Conservation (phyloP, 2,113 vertebrate species). For the Ardeotis arabs region DNA sequence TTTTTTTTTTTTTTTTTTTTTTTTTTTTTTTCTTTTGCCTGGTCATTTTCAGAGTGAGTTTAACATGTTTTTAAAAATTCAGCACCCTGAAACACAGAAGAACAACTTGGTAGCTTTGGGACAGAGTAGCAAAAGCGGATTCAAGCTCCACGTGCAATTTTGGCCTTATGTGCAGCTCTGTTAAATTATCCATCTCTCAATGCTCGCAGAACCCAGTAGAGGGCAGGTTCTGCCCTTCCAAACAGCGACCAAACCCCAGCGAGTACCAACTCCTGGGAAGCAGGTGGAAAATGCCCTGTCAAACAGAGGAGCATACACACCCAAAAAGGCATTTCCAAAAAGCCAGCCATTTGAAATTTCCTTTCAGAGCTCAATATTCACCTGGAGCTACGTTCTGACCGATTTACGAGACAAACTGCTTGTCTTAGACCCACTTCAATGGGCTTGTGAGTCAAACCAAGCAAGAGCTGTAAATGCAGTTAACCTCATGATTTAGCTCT, state of each 20-base stretch:
- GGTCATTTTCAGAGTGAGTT: not conserved
- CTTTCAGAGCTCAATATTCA: not conserved
- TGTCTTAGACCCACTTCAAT: not conserved
- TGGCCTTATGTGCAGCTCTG: accelerated
- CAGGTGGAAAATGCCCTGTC: not conserved
- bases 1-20: too few species aligned
- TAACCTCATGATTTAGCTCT: not conserved
- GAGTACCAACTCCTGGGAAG: not conserved
- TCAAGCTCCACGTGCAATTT: not conserved
- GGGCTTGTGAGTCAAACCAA: not conserved
- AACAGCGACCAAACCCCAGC: accelerated
- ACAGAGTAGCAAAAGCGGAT: not conserved
- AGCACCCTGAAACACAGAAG: not conserved
- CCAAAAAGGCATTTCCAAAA: not conserved
- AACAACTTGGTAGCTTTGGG: not conserved
- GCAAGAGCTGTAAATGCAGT: not conserved
- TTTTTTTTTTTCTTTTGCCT: not conserved
- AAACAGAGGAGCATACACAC: too few species aligned
- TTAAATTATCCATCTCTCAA: not conserved
- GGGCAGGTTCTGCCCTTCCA: slow-evolving; percentile 62
- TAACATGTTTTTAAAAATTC: not conserved
- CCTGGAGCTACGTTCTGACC: not conserved
- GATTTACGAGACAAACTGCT: not conserved
- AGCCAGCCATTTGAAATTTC: not conserved
- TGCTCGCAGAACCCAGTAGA: slow-evolving; percentile 64